phyloP scores from a whole-genome alignment of 2,888 invertebrate species.

The Tipula vernalis region DNA sequence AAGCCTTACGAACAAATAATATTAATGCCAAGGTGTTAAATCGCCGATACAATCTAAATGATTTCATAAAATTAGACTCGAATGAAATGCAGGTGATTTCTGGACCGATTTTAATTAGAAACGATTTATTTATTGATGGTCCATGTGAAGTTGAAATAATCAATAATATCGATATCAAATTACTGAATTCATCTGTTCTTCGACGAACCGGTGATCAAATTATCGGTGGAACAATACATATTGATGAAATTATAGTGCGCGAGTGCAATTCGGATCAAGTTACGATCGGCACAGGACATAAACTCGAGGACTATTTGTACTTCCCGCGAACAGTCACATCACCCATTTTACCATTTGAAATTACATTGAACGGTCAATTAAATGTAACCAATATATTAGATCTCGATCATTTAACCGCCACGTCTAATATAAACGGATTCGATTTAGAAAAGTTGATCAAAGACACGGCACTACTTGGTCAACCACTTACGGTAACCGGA shows the following conservation, averaged over 20 bases:
- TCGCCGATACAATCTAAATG: slow-evolving; percentile 33
- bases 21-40: slow-evolving; percentile 32
- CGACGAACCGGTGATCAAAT: slow-evolving; percentile 35
- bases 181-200: slow-evolving; percentile 33
- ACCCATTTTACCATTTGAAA: not conserved
- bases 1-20: slow-evolving; percentile 26
- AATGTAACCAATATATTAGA: slow-evolving; percentile 19
- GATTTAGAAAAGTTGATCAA: slow-evolving; percentile 11
- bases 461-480: not conserved
- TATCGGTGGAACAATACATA: slow-evolving; percentile 32
- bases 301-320: not conserved
- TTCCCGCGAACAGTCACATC: not conserved
- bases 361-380: slow-evolving; percentile 6
- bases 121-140: slow-evolving; percentile 34
- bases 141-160: slow-evolving; percentile 32
- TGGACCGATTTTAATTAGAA: slow-evolving; percentile 37
- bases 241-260: slow-evolving; percentile 27
- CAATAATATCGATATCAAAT: slow-evolving; percentile 36
- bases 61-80: slow-evolving; percentile 33
- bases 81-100: slow-evolving; percentile 35
- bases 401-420: slow-evolving; percentile 28
- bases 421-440: slow-evolving; percentile 11
- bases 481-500: not conserved
- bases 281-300: not conserved
- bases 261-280: slow-evolving; percentile 20